phyloP scores from a whole-genome alignment of 2,797 vertebrate species.

The Vireo griseus region DNA sequence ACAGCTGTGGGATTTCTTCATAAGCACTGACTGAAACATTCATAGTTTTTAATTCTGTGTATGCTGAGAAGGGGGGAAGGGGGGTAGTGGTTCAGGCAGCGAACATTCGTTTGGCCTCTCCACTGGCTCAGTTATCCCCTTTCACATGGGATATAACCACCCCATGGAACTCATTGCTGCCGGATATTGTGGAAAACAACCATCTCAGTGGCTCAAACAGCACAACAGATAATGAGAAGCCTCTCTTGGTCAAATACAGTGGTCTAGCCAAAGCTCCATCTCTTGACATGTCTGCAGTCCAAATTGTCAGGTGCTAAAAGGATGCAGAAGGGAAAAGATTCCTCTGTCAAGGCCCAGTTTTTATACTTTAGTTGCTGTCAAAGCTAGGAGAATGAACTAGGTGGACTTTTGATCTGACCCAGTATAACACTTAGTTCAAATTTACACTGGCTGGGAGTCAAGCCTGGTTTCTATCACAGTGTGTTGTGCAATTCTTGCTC shows the following conservation, averaged over 20 bases:
- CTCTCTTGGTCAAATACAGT: not conserved
- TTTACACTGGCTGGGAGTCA: constrained; percentile 19
- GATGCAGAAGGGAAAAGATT: not conserved
- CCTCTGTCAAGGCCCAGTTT: not conserved
- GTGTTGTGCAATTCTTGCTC: constrained; percentile 12
- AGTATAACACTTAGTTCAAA: not conserved
- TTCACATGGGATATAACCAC: not conserved
- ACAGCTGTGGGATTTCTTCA: not conserved
- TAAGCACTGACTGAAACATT: not conserved
- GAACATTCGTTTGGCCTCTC: not conserved
- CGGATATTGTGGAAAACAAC: not conserved
- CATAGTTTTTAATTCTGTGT: not conserved
- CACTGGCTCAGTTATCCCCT: not conserved
- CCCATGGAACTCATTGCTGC: not conserved
- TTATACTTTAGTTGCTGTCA: not conserved
- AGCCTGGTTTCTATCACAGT: not conserved
- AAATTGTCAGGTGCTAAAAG: not conserved
- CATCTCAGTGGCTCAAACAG: not conserved
- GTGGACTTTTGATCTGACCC: not conserved
- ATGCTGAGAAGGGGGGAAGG: not conserved
- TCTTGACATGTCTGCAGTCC: not conserved
- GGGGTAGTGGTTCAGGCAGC: not conserved
- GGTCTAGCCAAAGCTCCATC: not conserved
- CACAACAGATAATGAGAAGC: not conserved
- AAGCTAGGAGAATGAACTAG: not conserved